Evolutionary conservation across 2,888 invertebrate genomes (phyloP).

Genomic region (Parelbella ahira): DNA sequence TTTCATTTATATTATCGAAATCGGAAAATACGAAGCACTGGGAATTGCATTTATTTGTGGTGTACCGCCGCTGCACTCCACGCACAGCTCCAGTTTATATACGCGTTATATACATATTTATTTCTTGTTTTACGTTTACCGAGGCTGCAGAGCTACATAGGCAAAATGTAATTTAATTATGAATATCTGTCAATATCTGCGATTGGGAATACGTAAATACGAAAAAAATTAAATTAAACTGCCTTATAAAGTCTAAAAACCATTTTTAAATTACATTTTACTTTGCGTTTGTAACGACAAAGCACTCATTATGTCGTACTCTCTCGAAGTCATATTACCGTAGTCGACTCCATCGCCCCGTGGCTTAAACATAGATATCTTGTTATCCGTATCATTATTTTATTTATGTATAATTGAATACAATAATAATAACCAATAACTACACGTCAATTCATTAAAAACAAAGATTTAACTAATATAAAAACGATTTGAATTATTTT

Average conservation of each 20-base stretch:
- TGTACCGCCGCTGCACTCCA: conserved; percentile 51
- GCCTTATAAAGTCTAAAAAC: too few species aligned
- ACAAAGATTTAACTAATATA: conserved; percentile 19
- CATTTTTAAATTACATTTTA: too few species aligned
- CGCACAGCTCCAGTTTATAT: conserved; percentile 43
- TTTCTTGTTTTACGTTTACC: conserved; percentile 11
- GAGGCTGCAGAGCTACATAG: conserved; percentile 6
- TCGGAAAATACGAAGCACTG: conserved; percentile 50
- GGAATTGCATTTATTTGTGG: conserved; percentile 69
- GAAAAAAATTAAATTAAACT: too few species aligned
- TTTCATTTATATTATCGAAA: conserved; percentile 44
- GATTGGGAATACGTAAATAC: too few species aligned
- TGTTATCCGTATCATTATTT: too few species aligned
- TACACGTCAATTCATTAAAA: conserved; percentile 62
- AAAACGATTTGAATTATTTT: conserved; percentile 16
- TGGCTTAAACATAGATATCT: too few species aligned
- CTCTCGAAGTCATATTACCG: too few species aligned
- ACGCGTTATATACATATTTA: conserved; percentile 32
- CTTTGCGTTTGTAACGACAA: too few species aligned
- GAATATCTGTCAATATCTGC: too few species aligned
- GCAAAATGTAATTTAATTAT: conserved; percentile 13
- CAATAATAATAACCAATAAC: conserved; percentile 43
- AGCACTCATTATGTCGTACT: too few species aligned
- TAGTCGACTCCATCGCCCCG: too few species aligned
- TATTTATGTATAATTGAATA: conserved; percentile 10